Evolutionary conservation across 2,113 vertebrate species (phyloP).

Genomic region (Triplophysa siluroides): DNA sequence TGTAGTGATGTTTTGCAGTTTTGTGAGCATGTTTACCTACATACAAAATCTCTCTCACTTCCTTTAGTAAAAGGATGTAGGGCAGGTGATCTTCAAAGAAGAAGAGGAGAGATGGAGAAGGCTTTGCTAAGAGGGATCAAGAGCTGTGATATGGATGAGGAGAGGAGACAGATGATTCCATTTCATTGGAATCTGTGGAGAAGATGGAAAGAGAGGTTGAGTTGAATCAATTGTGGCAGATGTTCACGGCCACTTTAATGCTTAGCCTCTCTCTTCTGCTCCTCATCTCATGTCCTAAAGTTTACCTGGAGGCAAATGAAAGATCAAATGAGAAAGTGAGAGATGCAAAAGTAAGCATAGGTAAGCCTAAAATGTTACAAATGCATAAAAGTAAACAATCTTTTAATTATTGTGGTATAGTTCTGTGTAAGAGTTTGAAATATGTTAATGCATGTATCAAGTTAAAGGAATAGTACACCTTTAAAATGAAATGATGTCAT

Average conservation of each 20-base stretch:
- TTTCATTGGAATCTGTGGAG: conserved; percentile 67
- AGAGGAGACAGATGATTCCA: conserved; percentile 61
- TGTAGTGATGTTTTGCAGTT: no score
- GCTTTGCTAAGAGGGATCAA: conserved; percentile 56
- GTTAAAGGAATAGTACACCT: no score
- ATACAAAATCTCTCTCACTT: conserved; percentile 12
- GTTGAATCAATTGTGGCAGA: conserved; percentile 50
- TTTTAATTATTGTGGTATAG: neutral
- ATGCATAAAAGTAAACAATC: neutral
- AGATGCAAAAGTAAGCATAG: neutral
- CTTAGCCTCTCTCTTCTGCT: conserved; percentile 62
- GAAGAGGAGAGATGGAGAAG: conserved; percentile 33
- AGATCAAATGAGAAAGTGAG: neutral
- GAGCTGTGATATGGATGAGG: conserved; percentile 49
- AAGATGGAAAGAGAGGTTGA: conserved; percentile 46
- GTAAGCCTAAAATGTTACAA: neutral
- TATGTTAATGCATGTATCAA: no score
- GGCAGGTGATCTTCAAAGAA: conserved; percentile 8
- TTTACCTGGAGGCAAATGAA: conserved; percentile 13
- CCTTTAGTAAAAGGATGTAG: conserved; percentile 4
- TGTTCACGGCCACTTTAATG: conserved; percentile 63
- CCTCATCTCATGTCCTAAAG: conserved; percentile 55
- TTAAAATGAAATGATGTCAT: no score
- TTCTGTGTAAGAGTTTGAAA: no score
- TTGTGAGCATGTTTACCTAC: conserved; percentile 1